Evolutionary conservation across 2,888 invertebrate genomes (phyloP), one percentile per base, ranked within the genome.

Genomic region (Chironomus tentans): DNA sequence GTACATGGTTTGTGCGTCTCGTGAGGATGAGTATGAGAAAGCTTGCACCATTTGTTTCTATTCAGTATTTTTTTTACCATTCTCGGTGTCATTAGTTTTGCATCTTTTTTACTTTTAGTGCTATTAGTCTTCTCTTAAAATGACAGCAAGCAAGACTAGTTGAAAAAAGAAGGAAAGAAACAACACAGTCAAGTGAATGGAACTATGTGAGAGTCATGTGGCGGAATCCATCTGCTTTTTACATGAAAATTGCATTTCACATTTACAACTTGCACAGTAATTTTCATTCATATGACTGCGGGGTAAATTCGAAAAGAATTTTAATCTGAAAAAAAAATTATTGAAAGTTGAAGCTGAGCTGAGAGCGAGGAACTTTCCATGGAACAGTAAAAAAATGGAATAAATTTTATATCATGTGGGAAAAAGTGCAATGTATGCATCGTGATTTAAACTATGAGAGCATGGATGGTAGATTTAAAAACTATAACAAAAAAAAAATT

Each of bases 191-290:
- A 38, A 38, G 38, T 38, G 18, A 56, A 21, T 65, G 65, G 65
- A 13, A 65, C 4, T 65, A 13, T 10, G 24, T 24, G 38, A n/a
- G 22, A 21, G 65, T 65, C 38, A 18, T 56, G 56, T 56, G 56
- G 56, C 22, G 65, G 65, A 21, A 46, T 62, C 24, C 72, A 72
- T 72, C 61, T 72, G 72, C 4, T n/a, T 62, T 72, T 72, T 72
- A 72, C 72, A 72, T 72, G 72, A 62, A 72, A 72, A 72, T 72
- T 50, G 61, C 61, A 61, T 72, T 72, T 72, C 18, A 22, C 61
- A 24, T n/a, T 50, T 48, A 24, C 21, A 21, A 24, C n/a, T 28
- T 56, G 46, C n/a, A 15, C 70, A 70, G 38, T 10, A 24, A 13
- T 65, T 24, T 24, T 65, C 38, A 38, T 38, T 18, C n/a, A 56